A percentile compares a stretch with the other conserved stretches of the same genome.
Conservation (phyloP, 2,888 invertebrate species). For the Pachycephus smyrnensis region DNA sequence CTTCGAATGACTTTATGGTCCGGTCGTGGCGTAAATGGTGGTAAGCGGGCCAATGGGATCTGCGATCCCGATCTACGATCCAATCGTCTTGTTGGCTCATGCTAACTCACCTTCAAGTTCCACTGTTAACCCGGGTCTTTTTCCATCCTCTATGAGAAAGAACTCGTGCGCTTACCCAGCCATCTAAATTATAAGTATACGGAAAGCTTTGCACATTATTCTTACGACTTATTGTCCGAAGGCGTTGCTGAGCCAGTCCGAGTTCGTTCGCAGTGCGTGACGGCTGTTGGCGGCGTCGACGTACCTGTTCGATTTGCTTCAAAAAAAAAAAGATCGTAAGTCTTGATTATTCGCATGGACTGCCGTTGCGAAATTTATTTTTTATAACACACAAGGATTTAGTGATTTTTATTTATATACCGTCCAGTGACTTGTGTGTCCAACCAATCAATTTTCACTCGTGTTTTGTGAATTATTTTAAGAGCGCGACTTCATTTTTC, state of each 20-base stretch:
- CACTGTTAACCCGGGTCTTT: not conserved
- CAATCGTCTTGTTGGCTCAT: constrained; percentile 18
- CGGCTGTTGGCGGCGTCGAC: not conserved
- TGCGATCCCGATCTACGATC: not conserved
- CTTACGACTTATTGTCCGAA: not conserved
- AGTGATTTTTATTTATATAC: not conserved
- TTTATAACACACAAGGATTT: too few species aligned
- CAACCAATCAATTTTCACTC: not conserved
- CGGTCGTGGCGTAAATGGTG: not conserved
- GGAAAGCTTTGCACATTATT: not conserved
- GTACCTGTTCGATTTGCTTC: not conserved
- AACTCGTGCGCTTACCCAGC: not conserved
- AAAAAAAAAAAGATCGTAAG: not conserved
- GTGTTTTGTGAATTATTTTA: not conserved
- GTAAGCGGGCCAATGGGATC: not conserved
- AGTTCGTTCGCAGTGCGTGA: not conserved
- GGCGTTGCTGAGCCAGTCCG: not conserved
- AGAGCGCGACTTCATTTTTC: not conserved
- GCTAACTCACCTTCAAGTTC: constrained; percentile 14
- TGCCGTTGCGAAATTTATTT: not conserved
- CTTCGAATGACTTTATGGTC: constrained; percentile 18
- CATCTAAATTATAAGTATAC: not conserved
- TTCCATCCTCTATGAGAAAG: not conserved
- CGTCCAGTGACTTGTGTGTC: not conserved
- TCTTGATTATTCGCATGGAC: not conserved